These are phyloP conservation scores for Leguminivora glycinivorella DNA, from an alignment of 1,140 invertebrate species.

Conservation along the genomic window DNA sequence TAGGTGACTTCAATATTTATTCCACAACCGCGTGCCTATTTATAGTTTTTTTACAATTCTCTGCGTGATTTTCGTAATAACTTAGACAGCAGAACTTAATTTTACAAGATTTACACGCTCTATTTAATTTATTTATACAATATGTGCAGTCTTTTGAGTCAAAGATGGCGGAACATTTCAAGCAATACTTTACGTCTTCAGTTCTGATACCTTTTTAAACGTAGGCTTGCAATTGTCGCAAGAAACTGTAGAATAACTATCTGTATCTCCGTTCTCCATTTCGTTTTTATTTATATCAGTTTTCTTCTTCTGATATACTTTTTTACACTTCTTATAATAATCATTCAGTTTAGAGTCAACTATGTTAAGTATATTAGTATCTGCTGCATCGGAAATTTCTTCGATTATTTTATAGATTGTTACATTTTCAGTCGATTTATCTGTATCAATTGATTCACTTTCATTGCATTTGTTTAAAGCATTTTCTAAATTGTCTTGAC, in stretches of 20 bases:
- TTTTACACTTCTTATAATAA: constrained; percentile 40
- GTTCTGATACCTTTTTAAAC: constrained; percentile 40
- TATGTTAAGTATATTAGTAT: constrained; percentile 28
- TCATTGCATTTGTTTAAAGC: constrained; percentile 22
- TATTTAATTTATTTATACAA: constrained; percentile 34
- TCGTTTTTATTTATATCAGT: constrained; percentile 15
- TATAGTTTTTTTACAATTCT: not conserved
- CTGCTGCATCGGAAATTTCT: constrained; percentile 31
- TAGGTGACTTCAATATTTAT: too few species aligned
- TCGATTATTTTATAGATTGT: constrained; percentile 51
- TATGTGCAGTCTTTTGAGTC: constrained; percentile 44
- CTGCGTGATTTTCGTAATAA: not conserved
- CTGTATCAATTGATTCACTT: constrained; percentile 28
- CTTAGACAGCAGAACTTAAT: not conserved
- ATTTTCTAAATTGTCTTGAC: not conserved
- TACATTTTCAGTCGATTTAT: constrained; percentile 40
- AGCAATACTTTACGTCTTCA: constrained; percentile 49
- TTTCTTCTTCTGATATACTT: constrained; percentile 17
- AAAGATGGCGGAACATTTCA: constrained; percentile 51
- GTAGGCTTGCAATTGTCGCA: constrained; percentile 29
- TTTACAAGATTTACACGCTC: not conserved
- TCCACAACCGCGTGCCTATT: too few species aligned
- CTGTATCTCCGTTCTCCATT: not conserved
- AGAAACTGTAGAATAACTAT: not conserved
- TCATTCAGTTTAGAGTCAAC: constrained; percentile 31